Percentiles rank a stretch among this genome's conserved stretches.
These are phyloP conservation scores for Camponotus pennsylvanicus DNA, from an alignment of 1,140 invertebrate species.

Conservation along the genomic window DNA sequence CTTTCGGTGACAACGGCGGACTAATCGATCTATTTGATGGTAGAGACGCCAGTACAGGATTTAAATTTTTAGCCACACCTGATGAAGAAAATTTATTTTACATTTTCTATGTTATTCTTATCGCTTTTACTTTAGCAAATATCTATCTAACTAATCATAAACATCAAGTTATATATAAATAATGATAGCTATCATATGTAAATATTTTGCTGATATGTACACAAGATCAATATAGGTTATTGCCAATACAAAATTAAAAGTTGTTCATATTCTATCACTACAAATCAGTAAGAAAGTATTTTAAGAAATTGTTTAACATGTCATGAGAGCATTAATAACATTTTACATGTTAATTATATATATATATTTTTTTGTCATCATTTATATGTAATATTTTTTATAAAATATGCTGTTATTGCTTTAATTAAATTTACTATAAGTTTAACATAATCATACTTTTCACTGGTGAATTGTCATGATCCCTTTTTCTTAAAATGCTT, in stretches of 20 bases:
- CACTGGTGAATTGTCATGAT: conserved; percentile 87
- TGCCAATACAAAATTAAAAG: background rate
- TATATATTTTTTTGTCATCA: background rate
- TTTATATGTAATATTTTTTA: background rate
- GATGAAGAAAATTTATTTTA: background rate
- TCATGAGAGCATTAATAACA: background rate
- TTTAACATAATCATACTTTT: conserved; percentile 82
- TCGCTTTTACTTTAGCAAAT: background rate
- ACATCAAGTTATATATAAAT: no score
- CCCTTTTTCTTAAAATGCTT: conserved; percentile 90
- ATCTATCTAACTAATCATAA: background rate
- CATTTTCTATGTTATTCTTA: conserved; percentile 6
- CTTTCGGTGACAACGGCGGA: conserved; percentile 85
- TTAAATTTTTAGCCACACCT: conserved; percentile 87
- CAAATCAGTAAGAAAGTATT: background rate
- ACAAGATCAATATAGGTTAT: background rate
- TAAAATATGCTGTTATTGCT: background rate
- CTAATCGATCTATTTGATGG: conserved; percentile 85
- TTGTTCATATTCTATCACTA: background rate
- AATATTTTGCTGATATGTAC: background rate
- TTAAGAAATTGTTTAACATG: background rate
- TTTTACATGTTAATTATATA: background rate
- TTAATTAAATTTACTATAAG: background rate
- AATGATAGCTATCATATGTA: no score
- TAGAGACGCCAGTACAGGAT: conserved; percentile 87